phyloP scores from a whole-genome alignment of 2,888 invertebrate genomes.

The Abrostola tripartita region DNA sequence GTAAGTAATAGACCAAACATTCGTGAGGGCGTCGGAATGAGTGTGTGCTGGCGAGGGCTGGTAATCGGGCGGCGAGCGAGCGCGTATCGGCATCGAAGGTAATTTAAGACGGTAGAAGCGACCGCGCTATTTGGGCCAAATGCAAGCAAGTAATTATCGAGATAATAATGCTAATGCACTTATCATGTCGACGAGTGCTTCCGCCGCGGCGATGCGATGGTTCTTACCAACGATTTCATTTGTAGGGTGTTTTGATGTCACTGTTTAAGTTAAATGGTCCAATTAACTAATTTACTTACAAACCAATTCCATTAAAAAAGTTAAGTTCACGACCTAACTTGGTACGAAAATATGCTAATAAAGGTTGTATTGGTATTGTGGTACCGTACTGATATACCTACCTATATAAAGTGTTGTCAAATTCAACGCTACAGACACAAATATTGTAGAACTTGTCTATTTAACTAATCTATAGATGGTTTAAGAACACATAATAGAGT shows the following conservation, averaged over 20 bases:
- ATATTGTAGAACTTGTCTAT: too few species aligned
- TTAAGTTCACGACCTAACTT: background rate
- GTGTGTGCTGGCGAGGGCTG: slow-evolving; percentile 60
- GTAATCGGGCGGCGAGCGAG: slow-evolving; percentile 68
- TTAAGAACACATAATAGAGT: too few species aligned
- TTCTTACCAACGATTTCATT: slow-evolving; percentile 68
- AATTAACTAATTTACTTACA: slow-evolving; percentile 26
- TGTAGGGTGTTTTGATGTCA: slow-evolving; percentile 53
- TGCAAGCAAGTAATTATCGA: slow-evolving; percentile 87
- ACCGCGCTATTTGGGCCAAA: slow-evolving; percentile 85
- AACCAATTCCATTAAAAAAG: slow-evolving; percentile 24
- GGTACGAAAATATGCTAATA: too few species aligned
- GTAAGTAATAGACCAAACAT: slow-evolving; percentile 83
- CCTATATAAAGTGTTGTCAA: too few species aligned
- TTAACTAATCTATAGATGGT: too few species aligned
- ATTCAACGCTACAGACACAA: too few species aligned
- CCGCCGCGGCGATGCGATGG: slow-evolving; percentile 73
- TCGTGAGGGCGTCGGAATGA: slow-evolving; percentile 68
- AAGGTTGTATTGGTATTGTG: too few species aligned
- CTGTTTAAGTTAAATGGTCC: slow-evolving; percentile 35
- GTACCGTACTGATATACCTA: too few species aligned
- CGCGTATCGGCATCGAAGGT: slow-evolving; percentile 74
- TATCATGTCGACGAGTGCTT: slow-evolving; percentile 86
- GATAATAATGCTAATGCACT: slow-evolving; percentile 89
- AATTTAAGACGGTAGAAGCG: slow-evolving; percentile 82